These are phyloP conservation scores for Hippasteria phrygiana DNA, from an alignment of 53 echinoderm and acorn worm species.

Conservation along the genomic window DNA sequence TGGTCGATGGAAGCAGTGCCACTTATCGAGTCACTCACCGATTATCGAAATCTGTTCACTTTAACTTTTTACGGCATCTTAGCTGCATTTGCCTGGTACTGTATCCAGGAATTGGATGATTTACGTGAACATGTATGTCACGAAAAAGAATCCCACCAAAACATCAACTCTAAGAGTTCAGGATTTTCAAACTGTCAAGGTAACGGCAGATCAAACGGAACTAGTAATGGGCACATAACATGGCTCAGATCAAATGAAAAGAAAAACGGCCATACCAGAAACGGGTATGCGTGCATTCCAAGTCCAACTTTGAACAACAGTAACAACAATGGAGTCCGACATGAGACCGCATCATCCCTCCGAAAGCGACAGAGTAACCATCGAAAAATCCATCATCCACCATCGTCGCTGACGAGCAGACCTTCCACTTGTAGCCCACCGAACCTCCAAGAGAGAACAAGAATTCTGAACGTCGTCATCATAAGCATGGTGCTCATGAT, in stretches of 20 bases:
- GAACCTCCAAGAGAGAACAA: constrained; percentile 41
- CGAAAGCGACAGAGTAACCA: constrained; percentile 26
- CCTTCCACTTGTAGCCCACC: constrained; percentile 2
- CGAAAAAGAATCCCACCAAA: not conserved
- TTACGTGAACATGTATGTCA: constrained; percentile 55
- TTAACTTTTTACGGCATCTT: constrained; percentile 69
- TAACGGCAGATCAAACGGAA: constrained; percentile 7
- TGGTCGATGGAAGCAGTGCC: constrained; percentile 97
- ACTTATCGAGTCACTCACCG: constrained; percentile 75
- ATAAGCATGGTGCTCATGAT: constrained; percentile 78
- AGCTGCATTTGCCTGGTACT: constrained; percentile 55
- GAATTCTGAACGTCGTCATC: constrained; percentile 71
- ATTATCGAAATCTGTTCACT: constrained; percentile 78
- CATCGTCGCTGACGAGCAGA: not conserved
- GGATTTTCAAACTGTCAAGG: not conserved
- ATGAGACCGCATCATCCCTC: constrained; percentile 35
- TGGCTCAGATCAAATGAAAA: not conserved
- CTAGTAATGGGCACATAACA: constrained; percentile 10
- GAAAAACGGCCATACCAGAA: constrained; percentile 39
- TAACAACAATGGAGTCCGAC: constrained; percentile 28
- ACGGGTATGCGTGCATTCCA: constrained; percentile 29
- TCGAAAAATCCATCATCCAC: constrained; percentile 35
- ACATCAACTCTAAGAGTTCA: not conserved
- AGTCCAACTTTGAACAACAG: constrained; percentile 32
- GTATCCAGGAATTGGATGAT: constrained; percentile 69